These are phyloP conservation scores for Ciconia maguari DNA, from an alignment of 2,113 vertebrate genomes.

Conservation along the genomic window DNA sequence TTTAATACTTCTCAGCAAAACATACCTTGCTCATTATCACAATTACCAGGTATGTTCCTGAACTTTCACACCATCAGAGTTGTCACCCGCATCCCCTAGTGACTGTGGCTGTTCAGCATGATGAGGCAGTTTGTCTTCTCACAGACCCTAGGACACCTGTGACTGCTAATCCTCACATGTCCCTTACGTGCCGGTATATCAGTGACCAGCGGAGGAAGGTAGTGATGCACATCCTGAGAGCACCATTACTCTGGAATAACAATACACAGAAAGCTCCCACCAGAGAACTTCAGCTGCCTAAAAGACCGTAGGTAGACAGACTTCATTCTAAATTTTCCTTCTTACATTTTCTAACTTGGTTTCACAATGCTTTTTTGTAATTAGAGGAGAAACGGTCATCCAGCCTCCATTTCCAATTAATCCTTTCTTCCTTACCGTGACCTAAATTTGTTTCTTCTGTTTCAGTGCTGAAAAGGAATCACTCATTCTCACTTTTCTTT, in stretches of 20 bases:
- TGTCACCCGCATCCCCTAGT: neutral
- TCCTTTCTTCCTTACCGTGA: neutral
- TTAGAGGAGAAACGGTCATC: neutral
- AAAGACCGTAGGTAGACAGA: neutral
- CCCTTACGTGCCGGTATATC: neutral
- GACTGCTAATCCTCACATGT: neutral
- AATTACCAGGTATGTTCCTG: neutral
- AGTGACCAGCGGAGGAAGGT: neutral
- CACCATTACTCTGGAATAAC: neutral
- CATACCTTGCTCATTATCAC: neutral
- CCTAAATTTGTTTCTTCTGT: constrained; percentile 1
- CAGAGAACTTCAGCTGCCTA: neutral
- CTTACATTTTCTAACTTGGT: neutral
- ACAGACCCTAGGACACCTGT: neutral
- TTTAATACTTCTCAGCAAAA: neutral
- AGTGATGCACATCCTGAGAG: neutral
- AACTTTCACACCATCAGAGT: neutral
- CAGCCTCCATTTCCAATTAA: neutral
- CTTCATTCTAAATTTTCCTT: neutral
- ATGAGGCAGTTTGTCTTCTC: neutral
- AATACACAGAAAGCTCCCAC: neutral
- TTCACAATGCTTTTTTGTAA: neutral
- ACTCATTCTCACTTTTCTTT: neutral
- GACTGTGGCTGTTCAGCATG: neutral
- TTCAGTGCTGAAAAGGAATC: neutral